Conservation (phyloP, 2,888 invertebrate genomes). For the Drosophila quinaria region DNA sequence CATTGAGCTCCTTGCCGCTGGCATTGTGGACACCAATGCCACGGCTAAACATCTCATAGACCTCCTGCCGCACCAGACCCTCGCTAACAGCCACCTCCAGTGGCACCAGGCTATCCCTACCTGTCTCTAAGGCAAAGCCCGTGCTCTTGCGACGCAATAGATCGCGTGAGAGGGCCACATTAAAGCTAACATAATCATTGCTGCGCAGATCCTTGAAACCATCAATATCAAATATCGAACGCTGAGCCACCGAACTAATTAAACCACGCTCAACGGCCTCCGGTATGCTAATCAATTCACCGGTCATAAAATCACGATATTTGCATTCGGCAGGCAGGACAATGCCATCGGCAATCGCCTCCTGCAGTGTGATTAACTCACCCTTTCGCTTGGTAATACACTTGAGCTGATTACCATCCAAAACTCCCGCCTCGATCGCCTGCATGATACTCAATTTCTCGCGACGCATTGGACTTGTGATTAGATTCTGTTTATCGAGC, state of each 20-base stretch:
- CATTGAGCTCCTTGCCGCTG: conserved; percentile 91
- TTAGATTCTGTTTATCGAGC: conserved; percentile 90
- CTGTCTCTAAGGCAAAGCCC: conserved; percentile 90
- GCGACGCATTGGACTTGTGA: conserved; percentile 93
- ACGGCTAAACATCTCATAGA: conserved; percentile 93
- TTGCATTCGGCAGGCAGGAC: conserved; percentile 90
- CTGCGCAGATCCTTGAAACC: conserved; percentile 94
- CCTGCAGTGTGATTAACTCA: conserved; percentile 92
- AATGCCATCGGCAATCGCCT: conserved; percentile 93
- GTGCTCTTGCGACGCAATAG: conserved; percentile 91
- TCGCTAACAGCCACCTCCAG: conserved; percentile 92
- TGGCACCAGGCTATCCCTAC: conserved; percentile 91
- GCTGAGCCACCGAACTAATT: conserved; percentile 94
- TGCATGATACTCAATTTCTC: conserved; percentile 92
- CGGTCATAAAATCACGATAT: conserved; percentile 91
- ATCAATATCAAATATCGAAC: conserved; percentile 96
- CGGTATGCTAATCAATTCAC: conserved; percentile 90
- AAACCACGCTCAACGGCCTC: conserved; percentile 96
- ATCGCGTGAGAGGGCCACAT: conserved; percentile 92
- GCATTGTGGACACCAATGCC: conserved; percentile 92
- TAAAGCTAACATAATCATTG: conserved; percentile 93
- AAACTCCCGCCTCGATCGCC: conserved; percentile 93
- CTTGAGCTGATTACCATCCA: conserved; percentile 93
- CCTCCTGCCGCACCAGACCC: conserved; percentile 93
- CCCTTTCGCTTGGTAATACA: conserved; percentile 93